Base-by-base conservation (phyloP, 2,888 invertebrate species). In the Unio delphinus region DNA sequence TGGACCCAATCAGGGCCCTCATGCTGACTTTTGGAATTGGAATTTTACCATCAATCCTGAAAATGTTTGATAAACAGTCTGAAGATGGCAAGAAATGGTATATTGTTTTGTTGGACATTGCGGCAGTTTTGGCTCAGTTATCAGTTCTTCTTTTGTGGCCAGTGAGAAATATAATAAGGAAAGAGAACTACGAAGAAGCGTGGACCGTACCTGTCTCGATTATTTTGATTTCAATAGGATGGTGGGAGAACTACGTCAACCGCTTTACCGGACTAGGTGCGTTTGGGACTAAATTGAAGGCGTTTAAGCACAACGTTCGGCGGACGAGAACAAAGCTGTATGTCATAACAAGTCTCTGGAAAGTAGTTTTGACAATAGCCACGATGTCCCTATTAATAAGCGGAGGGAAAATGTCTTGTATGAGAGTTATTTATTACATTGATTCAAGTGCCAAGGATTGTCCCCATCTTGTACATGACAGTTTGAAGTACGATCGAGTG, bases 211-310 rank as follows among this genome's bases (percentile, higher is more conserved):
- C 98, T 0, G 91, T 96, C 0, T 93, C 96, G 0, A 93, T 96
- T 57, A 90, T 96, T 68, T 93, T 97, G 83, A 94, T 96, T 76
- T 98, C 98, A 0, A 92, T 96, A 58, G 96, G 96, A 34, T 98
- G 98, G 97, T 99, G 99, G 99, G 98, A 99, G 90, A 99, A 99
- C 90, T 99, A 96, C 88, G 95, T 97, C 1, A 95, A 95, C 70
- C 92, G 93, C 70, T 93, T 95, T 83, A 96, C 97, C 69, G 87
- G 92, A 92, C 61, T 91, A 95, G 83, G 95, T 94, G 84, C 60
- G 59, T 72, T 83, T 15, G 86, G 83, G 58, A 64, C 62, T 20
- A 71, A 76, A 67, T 82, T 83, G 74, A 83, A 64, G 67, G 94
- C 95, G 67, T 91, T 98, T 76, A 93, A 93, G 74, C 91, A 93